Base-by-base conservation (phyloP, 2,888 invertebrate species). In the Acanthosepion lycidas region DNA sequence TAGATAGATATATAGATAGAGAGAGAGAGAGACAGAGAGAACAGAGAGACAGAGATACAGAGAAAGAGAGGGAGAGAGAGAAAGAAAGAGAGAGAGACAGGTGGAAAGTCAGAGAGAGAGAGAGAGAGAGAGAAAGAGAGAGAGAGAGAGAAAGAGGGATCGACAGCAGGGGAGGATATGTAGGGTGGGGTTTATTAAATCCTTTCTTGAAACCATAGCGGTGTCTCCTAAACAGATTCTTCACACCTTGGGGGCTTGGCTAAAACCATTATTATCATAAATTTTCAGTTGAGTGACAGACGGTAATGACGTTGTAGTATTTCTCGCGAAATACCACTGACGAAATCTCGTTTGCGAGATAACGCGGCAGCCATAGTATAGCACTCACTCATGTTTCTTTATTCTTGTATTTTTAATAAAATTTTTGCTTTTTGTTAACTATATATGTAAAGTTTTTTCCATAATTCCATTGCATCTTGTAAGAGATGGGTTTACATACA, bases 251-350 rank as follows among this genome's bases (percentile, higher is more conserved):
- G n/a, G 78, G 78, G 78, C 78, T 78, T 78, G 59, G 78, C 78
- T 78, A 78, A 78, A 78, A n/a, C 78, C 78, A 78, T 78, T 78
- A 78, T 78, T 78, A 78, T 78, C 78, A 78, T 78, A 78, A 78
- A 78, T n/a, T n/a, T 78, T 78, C 78, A 78, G 78, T 78, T 78
- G 78, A 78, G 78, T 78, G 78, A 78, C 78, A 78, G 78, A 78
- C 78, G 78, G 78, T 78, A 33, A 78, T 78, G 78, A 78, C 78
- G 78, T 78, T 78, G 78, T n/a, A 78, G 78, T 78, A 78, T 78
- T 78, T 33, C 78, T n/a, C 78, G 78, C n/a, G n/a, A 33, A 78
- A 78, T 33, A 15, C 78, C 78, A 78, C n/a, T 3, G 78, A 78
- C n/a, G 33, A n/a, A 78, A 78, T 78, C 78, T 78, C 78, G 33